Base-by-base conservation (phyloP, 2,113 vertebrate genomes). In the Pseudonaja textilis region DNA sequence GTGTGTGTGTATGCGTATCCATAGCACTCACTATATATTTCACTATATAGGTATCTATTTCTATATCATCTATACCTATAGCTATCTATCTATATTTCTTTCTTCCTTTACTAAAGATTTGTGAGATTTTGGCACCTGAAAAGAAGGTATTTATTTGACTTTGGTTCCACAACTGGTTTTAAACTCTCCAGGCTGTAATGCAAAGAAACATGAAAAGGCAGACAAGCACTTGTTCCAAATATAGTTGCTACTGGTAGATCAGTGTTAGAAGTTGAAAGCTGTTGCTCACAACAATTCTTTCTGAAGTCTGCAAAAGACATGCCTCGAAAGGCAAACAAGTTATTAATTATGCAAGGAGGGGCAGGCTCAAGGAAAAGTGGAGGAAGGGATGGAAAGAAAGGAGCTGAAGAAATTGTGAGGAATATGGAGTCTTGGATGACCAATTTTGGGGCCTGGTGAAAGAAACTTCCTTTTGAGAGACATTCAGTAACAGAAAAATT, bases 211-310 rank as follows among this genome's bases (percentile, higher is more conserved):
- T 94, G 96, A 96, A 95, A 95, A 97, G 95, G 94, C 96, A 97
- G 96, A 95, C 95, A 85, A 93, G 94, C 89, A 95, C 97, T 96
- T 95, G 94, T 95, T 97, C 96, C 96, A 97, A 97, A 97, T 96
- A 96, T 96, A 97, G 96, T 94, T 96, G 94, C 54, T 95, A 94
- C 94, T 91, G 0, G 88, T 88, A 94, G 95, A 95, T 94, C 95
- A 96, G 96, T 96, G 94, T 96, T 96, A 95, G 94, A 96, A 97
- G 94, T 95, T 96, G 94, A 94, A 96, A 97, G 96, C 93, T 91
- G 91, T 96, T 96, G 95, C 96, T 94, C 97, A 96, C 97, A 97
- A 97, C 97, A 97, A 97, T 97, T 97, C 93, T 95, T 96, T 96
- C 94, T 91, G 91, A 95, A 92, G 94, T 87, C 57, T 97, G 97